Percentiles rank a stretch among this genome's conserved stretches.
Evolutionary conservation across 2,888 invertebrate genomes (phyloP).

Genomic region (Parnassius smintheus): DNA sequence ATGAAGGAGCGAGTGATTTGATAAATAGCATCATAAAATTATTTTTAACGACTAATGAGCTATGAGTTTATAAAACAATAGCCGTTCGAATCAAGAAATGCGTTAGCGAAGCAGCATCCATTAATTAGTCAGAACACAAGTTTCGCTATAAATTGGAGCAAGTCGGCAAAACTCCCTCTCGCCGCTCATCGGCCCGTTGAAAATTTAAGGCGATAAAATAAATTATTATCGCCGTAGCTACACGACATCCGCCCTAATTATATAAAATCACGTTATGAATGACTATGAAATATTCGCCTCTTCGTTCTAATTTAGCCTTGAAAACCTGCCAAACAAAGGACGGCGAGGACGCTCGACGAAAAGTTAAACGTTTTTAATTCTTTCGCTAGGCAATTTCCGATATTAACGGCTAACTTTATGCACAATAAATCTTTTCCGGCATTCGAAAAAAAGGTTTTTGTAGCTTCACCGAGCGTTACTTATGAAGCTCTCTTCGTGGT

Average conservation of each 20-base stretch:
- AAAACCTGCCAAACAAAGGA: slow-evolving; percentile 61
- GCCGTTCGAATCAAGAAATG: slow-evolving; percentile 63
- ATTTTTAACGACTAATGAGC: slow-evolving; percentile 24
- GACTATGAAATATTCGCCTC: slow-evolving; percentile 61
- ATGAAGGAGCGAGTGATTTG: slow-evolving; percentile 13
- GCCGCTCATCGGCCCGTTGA: slow-evolving; percentile 55
- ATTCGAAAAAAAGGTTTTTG: slow-evolving; percentile 29
- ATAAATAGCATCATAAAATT: slow-evolving; percentile 27
- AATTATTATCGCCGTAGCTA: slow-evolving; percentile 66
- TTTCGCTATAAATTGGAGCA: slow-evolving; percentile 76
- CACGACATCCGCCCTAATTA: slow-evolving; percentile 68
- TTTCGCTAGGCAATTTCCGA: slow-evolving; percentile 56
- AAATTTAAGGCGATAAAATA: slow-evolving; percentile 77
- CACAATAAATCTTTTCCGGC: slow-evolving; percentile 54
- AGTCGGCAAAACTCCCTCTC: slow-evolving; percentile 62
- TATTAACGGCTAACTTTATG: slow-evolving; percentile 60
- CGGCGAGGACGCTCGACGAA: slow-evolving; percentile 53
- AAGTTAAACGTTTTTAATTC: slow-evolving; percentile 63
- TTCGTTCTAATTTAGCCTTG: slow-evolving; percentile 56
- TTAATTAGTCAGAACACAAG: slow-evolving; percentile 77
- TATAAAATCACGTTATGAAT: slow-evolving; percentile 70
- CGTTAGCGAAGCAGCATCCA: slow-evolving; percentile 68
- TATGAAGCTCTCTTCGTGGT: slow-evolving; percentile 24
- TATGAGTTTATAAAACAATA: slow-evolving; percentile 54
- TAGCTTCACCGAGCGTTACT: slow-evolving; percentile 20